Conservation (phyloP, 92 coral and sea anemone species). For the Palythoa grandiflora region DNA sequence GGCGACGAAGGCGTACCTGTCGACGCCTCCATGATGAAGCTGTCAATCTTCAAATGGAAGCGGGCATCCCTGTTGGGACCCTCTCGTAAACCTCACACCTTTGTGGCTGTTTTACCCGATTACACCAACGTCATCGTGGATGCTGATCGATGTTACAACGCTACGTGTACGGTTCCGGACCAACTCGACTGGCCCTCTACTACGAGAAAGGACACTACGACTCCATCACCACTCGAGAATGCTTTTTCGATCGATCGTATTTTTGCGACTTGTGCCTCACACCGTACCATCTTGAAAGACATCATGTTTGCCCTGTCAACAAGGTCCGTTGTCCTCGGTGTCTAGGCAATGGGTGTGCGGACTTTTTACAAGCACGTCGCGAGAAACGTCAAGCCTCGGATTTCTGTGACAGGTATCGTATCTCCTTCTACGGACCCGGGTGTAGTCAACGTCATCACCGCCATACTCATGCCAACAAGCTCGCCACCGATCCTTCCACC, state of each 20-base stretch:
- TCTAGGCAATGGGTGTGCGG: too few species aligned
- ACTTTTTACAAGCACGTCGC: too few species aligned
- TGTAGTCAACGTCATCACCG: background rate
- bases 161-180: background rate
- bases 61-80: too few species aligned
- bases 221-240: background rate
- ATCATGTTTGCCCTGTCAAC: background rate
- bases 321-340: background rate
- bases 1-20: too few species aligned
- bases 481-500: too few species aligned
- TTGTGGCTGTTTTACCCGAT: background rate
- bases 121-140: slow-evolving; percentile 12
- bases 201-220: background rate
- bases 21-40: too few species aligned
- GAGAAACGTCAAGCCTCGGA: too few species aligned
- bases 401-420: too few species aligned
- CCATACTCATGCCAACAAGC: background rate
- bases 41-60: too few species aligned
- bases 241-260: too few species aligned
- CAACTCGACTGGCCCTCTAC: background rate
- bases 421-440: background rate
- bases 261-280: background rate
- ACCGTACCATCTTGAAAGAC: background rate
- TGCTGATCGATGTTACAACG: background rate
- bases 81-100: too few species aligned